Conservation (phyloP, 1,140 invertebrate genomes). For the Plutomurus gul region DNA sequence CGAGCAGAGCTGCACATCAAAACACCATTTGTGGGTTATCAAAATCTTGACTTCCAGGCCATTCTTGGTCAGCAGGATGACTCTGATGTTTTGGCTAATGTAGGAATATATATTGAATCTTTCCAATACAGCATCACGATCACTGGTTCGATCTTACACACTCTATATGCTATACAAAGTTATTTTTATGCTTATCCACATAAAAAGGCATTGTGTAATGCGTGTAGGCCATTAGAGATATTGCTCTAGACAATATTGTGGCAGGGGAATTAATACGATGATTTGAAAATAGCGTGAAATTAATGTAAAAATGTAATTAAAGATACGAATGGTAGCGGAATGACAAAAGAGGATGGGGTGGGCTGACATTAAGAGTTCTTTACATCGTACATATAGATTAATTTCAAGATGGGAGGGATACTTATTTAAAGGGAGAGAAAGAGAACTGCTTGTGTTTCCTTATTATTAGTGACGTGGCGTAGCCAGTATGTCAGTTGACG, state of each 20-base stretch:
- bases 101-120: slow-evolving; percentile 49
- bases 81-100: slow-evolving; percentile 43
- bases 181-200: not conserved
- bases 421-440: not conserved
- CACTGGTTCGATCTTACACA: slow-evolving; percentile 38
- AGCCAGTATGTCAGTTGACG: too few species aligned
- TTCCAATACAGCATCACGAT: slow-evolving; percentile 48
- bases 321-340: not conserved
- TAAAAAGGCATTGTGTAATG: not conserved
- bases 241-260: too few species aligned
- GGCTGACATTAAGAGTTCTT: too few species aligned
- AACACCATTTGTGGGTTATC: slow-evolving; percentile 48
- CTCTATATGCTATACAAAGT: not conserved
- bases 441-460: not conserved
- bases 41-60: slow-evolving; percentile 43
- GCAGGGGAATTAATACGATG: not conserved
- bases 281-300: not conserved
- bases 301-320: slow-evolving; percentile 7
- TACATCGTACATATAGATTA: not conserved
- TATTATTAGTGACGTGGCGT: not conserved
- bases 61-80: slow-evolving; percentile 51
- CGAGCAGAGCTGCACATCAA: slow-evolving; percentile 48
- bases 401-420: not conserved
- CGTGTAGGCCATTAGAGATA: too few species aligned
- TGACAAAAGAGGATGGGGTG: not conserved